phyloP scores from a whole-genome alignment of 2,113 vertebrate genomes.

The Corapipo altera region DNA sequence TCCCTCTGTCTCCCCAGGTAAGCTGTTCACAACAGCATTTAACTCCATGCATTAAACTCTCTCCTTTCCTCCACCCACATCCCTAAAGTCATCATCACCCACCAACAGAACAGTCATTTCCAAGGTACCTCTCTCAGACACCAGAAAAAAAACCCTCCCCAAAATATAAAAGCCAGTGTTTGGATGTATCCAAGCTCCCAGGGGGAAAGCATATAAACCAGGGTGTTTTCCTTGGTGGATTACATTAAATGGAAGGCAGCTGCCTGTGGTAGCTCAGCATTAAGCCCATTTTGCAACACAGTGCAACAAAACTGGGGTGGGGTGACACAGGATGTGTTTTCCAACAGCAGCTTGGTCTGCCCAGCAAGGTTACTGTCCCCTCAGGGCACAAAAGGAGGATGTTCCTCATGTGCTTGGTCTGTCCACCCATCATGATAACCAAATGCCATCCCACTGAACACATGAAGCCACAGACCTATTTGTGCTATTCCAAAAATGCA shows the following conservation, averaged over 20 bases:
- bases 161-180: neutral
- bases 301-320: neutral
- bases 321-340: neutral
- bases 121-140: neutral
- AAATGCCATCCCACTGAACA: neutral
- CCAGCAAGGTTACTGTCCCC: neutral
- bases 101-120: neutral
- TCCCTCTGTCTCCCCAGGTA: rapidly evolving
- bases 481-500: neutral
- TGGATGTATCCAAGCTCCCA: neutral
- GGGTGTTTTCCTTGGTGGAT: neutral
- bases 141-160: too few species aligned
- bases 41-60: too few species aligned
- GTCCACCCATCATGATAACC: neutral
- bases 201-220: neutral
- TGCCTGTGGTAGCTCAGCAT: neutral
- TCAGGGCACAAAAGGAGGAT: neutral
- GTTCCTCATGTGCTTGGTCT: neutral
- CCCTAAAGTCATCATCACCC: too few species aligned
- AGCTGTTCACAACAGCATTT: rapidly evolving
- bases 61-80: too few species aligned
- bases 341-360: neutral
- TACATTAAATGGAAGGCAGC: neutral
- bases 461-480: neutral
- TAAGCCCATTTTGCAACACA: neutral